Percentiles rank a stretch among this genome's conserved stretches.
These are phyloP conservation scores for Idaea dimidiata DNA, from an alignment of 2,888 invertebrate species.

Conservation along the genomic window DNA sequence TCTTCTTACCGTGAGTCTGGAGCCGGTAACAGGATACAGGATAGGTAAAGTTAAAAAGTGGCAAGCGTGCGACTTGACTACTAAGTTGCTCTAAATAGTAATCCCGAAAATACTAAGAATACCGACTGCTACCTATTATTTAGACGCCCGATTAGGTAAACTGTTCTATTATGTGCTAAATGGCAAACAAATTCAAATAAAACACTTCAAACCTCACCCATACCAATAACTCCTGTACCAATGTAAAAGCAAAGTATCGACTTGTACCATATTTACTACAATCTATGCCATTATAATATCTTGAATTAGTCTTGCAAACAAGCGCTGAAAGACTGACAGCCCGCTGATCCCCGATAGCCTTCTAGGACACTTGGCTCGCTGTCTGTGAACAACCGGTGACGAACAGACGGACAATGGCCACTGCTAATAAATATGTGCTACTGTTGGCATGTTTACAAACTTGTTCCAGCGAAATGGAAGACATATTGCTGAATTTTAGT, in stretches of 20 bases:
- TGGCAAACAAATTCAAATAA: neutral
- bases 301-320: neutral
- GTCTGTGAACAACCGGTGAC: conserved; percentile 9
- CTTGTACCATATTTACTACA: neutral
- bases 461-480: conserved; percentile 17
- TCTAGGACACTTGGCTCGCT: neutral
- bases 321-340: neutral
- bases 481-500: neutral
- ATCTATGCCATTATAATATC: neutral
- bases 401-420: conserved; percentile 10
- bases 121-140: too few relatives aligned
- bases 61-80: too few relatives aligned
- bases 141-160: too few relatives aligned
- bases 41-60: too few relatives aligned
- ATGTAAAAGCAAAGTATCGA: neutral
- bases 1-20: too few relatives aligned
- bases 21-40: too few relatives aligned
- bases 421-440: conserved; percentile 19
- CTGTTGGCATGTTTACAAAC: conserved; percentile 14
- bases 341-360: conserved; percentile 4
- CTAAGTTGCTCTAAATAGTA: too few relatives aligned
- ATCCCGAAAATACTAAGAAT: too few relatives aligned
- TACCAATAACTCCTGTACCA: neutral
- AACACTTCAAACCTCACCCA: neutral
- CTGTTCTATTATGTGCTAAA: conserved; percentile 1